Conservation (phyloP, 2,113 vertebrate genomes). For the Pelmatolapia mariae region DNA sequence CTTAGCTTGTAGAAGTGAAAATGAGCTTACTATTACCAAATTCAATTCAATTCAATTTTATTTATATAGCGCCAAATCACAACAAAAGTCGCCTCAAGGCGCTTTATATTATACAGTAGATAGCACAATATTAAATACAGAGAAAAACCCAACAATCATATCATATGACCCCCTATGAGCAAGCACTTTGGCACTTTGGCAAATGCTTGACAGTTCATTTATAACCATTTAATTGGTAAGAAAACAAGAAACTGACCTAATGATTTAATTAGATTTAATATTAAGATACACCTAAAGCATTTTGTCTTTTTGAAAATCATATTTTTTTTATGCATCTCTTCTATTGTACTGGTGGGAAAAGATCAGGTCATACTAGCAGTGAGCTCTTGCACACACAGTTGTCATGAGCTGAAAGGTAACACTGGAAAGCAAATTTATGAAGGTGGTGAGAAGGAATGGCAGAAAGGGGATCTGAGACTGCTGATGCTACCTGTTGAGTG, state of each 20-base stretch:
- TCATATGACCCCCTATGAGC: no score
- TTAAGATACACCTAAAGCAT: background rate
- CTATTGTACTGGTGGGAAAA: background rate
- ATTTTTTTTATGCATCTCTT: background rate
- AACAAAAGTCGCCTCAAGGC: no score
- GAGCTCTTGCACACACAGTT: background rate
- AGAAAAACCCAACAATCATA: no score
- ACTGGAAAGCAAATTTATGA: constrained; percentile 40
- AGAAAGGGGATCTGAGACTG: constrained; percentile 71
- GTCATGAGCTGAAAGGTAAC: background rate
- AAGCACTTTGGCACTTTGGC: no score
- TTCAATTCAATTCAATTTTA: no score
- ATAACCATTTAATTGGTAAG: background rate
- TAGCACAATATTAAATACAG: no score
- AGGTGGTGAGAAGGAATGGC: constrained; percentile 24
- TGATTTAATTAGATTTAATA: background rate
- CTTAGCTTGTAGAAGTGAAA: background rate
- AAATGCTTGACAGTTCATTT: background rate
- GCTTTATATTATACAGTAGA: no score
- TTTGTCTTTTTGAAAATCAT: background rate
- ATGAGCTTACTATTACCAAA: background rate
- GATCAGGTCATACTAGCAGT: background rate
- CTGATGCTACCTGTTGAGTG: constrained; percentile 82
- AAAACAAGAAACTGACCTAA: background rate
- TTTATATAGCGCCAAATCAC: no score